Evolutionary conservation across 2,888 invertebrate species (phyloP).

Genomic region (Cepaea hortensis): DNA sequence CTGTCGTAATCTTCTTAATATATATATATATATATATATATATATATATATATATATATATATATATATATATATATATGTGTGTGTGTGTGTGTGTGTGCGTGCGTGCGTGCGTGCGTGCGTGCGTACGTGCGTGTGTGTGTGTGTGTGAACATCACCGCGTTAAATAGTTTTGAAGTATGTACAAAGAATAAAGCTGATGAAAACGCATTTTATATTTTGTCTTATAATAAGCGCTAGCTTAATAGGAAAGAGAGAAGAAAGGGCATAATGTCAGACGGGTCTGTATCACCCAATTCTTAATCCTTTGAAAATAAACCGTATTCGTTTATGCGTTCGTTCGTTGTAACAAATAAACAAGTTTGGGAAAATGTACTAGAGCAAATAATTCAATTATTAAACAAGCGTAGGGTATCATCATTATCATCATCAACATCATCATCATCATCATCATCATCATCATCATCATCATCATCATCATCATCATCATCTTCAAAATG

Average conservation of each 20-base stretch:
- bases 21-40: constrained; percentile 7
- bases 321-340: not conserved
- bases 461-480: not conserved
- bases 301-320: not conserved
- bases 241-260: not conserved
- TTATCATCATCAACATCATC: too few relatives aligned
- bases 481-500: not conserved
- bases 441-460: not conserved
- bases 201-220: not conserved
- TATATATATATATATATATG: not conserved
- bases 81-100: not conserved
- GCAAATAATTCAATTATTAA: not conserved
- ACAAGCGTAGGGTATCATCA: not conserved
- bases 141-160: too few relatives aligned
- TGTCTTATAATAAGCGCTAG: not conserved
- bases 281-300: too few relatives aligned
- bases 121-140: too few relatives aligned
- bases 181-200: not conserved
- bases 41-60: constrained; percentile 9
- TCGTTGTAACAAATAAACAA: not conserved
- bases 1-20: not conserved
- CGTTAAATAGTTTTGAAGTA: not conserved
- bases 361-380: not conserved
- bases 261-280: not conserved
- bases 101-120: too few relatives aligned